phyloP scores from a whole-genome alignment of 2,888 invertebrate genomes.

The Phortica okadai region DNA sequence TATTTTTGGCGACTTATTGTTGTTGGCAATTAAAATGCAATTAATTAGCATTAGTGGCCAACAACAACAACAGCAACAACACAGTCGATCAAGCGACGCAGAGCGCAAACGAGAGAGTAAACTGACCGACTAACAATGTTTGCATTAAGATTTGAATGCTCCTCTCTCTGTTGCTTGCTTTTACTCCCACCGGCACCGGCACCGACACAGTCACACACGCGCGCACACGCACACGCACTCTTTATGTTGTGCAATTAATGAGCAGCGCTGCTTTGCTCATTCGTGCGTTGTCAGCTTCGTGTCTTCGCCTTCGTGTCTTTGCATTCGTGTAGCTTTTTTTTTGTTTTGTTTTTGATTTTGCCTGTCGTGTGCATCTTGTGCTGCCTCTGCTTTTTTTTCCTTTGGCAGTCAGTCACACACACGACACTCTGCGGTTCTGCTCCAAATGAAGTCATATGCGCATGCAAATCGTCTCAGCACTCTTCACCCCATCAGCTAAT shows the following conservation, averaged over 20 bases:
- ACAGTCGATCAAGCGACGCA: not conserved
- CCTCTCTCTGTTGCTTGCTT: not conserved
- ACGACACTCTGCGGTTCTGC: not conserved
- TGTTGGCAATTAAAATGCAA: slow-evolving; percentile 25
- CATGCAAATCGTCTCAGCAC: not conserved
- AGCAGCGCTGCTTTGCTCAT: not conserved
- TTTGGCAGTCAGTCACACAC: not conserved
- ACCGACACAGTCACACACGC: not conserved
- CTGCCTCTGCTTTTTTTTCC: not conserved
- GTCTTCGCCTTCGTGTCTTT: too few species aligned
- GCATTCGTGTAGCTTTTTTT: too few species aligned
- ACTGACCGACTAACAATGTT: too few species aligned
- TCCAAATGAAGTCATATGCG: slow-evolving; percentile 25
- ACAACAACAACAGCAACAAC: not conserved
- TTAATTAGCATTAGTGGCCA: not conserved
- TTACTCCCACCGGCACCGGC: not conserved
- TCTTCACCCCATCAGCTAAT: not conserved
- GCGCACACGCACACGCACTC: not conserved
- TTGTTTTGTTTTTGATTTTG: too few species aligned
- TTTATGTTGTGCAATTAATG: too few species aligned
- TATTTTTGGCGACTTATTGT: not conserved
- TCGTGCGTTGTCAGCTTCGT: not conserved
- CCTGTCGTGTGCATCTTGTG: not conserved
- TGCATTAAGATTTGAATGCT: not conserved
- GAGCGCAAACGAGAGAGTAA: too few species aligned